A percentile compares a stretch with the other conserved stretches of the same genome.
phyloP scores from a whole-genome alignment of 2,797 vertebrate species.

The Artibeus lituratus region DNA sequence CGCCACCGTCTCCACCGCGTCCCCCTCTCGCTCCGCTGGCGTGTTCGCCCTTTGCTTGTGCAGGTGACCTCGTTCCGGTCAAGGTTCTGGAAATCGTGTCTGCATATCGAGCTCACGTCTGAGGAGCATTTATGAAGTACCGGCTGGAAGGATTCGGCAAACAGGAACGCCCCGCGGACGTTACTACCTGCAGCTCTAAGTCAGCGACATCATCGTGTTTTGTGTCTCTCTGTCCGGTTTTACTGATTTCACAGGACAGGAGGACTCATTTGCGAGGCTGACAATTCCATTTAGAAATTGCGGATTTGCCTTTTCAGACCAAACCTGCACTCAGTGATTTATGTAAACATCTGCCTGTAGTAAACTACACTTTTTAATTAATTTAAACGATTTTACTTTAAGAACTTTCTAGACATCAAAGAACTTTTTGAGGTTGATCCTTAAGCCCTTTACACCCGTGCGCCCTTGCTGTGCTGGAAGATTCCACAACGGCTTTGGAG shows the following conservation, averaged over 20 bases:
- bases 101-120: background rate
- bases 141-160: background rate
- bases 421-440: background rate
- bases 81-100: background rate
- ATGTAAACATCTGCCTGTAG: slow-evolving; percentile 44
- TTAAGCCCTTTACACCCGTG: slow-evolving; percentile 1
- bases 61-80: background rate
- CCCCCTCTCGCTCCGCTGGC: background rate
- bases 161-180: background rate
- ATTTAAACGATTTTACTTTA: slow-evolving; percentile 57
- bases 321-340: slow-evolving; percentile 43
- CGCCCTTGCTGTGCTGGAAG: background rate
- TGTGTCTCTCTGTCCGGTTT: background rate
- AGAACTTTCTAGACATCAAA: slow-evolving; percentile 50
- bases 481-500: background rate
- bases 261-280: slow-evolving; percentile 18
- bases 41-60: background rate
- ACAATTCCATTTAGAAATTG: slow-evolving; percentile 2
- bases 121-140: background rate
- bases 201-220: background rate
- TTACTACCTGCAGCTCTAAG: background rate
- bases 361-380: slow-evolving; percentile 58
- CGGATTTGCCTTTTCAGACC: background rate
- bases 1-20: fast-evolving
- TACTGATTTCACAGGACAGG: background rate